A percentile compares a stretch with the other conserved stretches of the same genome.
phyloP scores from a whole-genome alignment of 2,888 invertebrate genomes.

The Chrysolina americana region DNA sequence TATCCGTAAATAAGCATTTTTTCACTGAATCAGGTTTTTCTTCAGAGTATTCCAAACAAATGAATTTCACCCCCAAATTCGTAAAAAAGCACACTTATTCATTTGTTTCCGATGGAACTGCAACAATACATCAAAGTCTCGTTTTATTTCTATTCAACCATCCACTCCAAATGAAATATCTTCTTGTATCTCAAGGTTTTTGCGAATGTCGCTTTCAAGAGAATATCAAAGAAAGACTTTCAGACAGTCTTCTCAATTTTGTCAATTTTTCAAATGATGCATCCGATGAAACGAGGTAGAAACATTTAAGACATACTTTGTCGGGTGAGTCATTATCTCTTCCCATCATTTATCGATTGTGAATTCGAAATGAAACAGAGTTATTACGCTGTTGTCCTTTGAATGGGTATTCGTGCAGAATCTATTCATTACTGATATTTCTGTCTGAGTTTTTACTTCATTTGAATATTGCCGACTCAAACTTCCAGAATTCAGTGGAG shows the following conservation, averaged over 20 bases:
- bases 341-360: too few species aligned
- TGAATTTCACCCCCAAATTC: neutral
- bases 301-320: too few species aligned
- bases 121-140: neutral
- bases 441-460: too few species aligned
- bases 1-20: too few species aligned
- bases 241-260: neutral
- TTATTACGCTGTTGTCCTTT: too few species aligned
- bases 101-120: neutral
- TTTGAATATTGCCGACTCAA: too few species aligned
- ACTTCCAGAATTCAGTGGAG: too few species aligned
- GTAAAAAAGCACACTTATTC: neutral
- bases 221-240: conserved; percentile 1
- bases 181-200: neutral
- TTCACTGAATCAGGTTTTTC: too few species aligned
- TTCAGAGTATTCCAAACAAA: neutral
- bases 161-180: neutral
- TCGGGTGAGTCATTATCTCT: too few species aligned
- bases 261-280: neutral
- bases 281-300: neutral
- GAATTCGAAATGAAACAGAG: too few species aligned
- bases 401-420: too few species aligned
- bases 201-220: neutral
- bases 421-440: too few species aligned
- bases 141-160: neutral